phyloP scores from a whole-genome alignment of 2,888 invertebrate genomes.

The Lomographa bimaculata region DNA sequence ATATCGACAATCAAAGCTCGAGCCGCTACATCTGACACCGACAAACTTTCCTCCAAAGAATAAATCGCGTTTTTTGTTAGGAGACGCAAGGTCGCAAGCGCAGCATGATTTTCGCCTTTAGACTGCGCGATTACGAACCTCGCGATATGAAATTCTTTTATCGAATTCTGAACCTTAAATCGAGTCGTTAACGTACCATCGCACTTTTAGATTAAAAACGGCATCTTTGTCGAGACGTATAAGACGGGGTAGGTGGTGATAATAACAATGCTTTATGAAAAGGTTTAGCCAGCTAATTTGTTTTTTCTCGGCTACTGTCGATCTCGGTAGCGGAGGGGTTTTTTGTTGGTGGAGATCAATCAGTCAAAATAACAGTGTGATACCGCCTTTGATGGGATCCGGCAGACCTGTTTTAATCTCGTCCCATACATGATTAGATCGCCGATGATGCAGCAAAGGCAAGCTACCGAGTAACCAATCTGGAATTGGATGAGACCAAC shows the following conservation, averaged over 20 bases:
- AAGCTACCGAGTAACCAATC: constrained; percentile 64
- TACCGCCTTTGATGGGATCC: constrained; percentile 82
- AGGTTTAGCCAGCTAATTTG: constrained; percentile 83
- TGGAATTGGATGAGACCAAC: constrained; percentile 68
- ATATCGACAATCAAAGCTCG: constrained; percentile 80
- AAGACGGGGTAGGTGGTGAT: constrained; percentile 76
- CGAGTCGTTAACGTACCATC: constrained; percentile 40
- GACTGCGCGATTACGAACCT: constrained; percentile 58
- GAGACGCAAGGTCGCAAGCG: constrained; percentile 73
- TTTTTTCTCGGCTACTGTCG: constrained; percentile 83
- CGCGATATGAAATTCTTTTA: constrained; percentile 27
- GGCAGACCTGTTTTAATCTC: constrained; percentile 81
- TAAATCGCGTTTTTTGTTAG: constrained; percentile 74
- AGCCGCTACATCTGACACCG: constrained; percentile 82
- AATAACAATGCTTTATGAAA: constrained; percentile 82
- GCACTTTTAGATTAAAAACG: constrained; percentile 48
- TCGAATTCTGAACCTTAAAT: constrained; percentile 55
- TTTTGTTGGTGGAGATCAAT: constrained; percentile 80
- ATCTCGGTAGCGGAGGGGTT: constrained; percentile 79
- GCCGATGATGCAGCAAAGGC: constrained; percentile 78
- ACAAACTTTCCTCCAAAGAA: constrained; percentile 75
- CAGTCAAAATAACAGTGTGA: constrained; percentile 84
- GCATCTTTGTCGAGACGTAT: constrained; percentile 51
- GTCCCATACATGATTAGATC: constrained; percentile 81
- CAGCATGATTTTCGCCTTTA: constrained; percentile 81